Base-by-base conservation (phyloP, 2,888 invertebrate species). In the Epinotia ramella region DNA sequence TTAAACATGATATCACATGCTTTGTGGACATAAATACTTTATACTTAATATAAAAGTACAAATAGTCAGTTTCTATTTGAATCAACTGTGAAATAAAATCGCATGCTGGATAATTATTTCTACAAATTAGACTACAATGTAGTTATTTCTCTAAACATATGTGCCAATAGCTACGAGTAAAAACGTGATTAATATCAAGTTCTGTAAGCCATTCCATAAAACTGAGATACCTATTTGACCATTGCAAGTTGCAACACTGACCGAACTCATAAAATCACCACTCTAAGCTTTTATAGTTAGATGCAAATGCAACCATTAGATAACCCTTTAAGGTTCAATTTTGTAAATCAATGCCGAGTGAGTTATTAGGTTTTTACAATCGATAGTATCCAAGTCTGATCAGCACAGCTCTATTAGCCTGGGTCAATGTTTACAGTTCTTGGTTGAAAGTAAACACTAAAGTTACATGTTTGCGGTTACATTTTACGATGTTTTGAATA, bases 361-460 rank as follows among this genome's bases (percentile, higher is more conserved):
- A 63, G 40, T 18, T 28, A 20, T 12, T n/a, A 20, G 44, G 40
- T 18, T 28, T 13, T 12, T n/a, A 44, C 12, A 24, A 5, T 65
- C 20, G 24, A 71, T 24, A 12, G 6, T 44, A 64, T n/a, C 24
- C 20, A 53, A 16, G 40, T 56, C 56, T 33, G 71, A 60, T 60
- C 56, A 28, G 53, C 60, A 44, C 44, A 44, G 62, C 63, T 73
- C 44, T 73, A 68, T 68, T 63, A 56, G 24, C 28, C 57, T 57
- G 68, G 44, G n/a, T 44, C 62, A 68, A 73, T 73, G 62, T 70
- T 70, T 70, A 74, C 46, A 69, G 46, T 56, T 59, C n/a, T 69
- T 69, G 59, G 69, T 69, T 69, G 69, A 69, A 69, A 69, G 46
- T 28, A 69, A 69, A 64, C 33, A n/a, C 59, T 59, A 63, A 59